Percentiles rank a stretch among this genome's conserved stretches.
Conservation (phyloP, 2,113 vertebrate species). For the Lepidothrix coronata region DNA sequence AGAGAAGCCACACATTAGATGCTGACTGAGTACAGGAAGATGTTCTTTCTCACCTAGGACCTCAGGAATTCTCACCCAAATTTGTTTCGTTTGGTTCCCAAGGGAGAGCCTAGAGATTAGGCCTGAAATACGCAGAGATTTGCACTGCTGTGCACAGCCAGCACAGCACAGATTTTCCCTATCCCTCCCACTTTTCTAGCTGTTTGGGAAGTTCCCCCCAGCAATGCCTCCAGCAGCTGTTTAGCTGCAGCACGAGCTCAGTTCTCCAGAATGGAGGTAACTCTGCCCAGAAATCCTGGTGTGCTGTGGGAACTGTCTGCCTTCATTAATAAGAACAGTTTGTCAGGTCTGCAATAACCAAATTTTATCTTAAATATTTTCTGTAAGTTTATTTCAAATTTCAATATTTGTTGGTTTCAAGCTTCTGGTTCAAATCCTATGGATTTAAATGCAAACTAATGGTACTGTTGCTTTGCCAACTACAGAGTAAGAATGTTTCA, state of each 20-base stretch:
- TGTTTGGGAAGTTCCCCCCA: neutral
- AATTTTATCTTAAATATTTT: neutral
- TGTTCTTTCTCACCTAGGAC: neutral
- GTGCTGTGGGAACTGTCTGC: neutral
- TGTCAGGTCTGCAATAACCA: neutral
- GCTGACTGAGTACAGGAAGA: neutral
- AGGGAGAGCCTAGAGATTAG: rapidly evolving
- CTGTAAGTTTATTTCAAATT: neutral
- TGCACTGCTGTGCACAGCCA: neutral
- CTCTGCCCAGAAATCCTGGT: rapidly evolving
- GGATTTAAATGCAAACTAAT: neutral
- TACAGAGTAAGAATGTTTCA: neutral
- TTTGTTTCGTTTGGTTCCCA: neutral
- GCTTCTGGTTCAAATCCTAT: neutral
- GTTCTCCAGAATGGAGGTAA: neutral
- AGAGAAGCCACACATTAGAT: neutral
- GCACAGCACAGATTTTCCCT: neutral
- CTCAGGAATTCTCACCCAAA: neutral
- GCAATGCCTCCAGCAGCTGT: neutral
- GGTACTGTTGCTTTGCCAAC: neutral
- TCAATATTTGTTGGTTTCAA: neutral
- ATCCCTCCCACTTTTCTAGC: neutral
- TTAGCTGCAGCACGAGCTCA: neutral
- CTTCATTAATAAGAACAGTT: neutral
- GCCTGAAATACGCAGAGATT: neutral